Evolutionary conservation across 1,140 invertebrate species (phyloP), one percentile per base, ranked within the genome.

Genomic region (Calliopsis andreniformis): DNA sequence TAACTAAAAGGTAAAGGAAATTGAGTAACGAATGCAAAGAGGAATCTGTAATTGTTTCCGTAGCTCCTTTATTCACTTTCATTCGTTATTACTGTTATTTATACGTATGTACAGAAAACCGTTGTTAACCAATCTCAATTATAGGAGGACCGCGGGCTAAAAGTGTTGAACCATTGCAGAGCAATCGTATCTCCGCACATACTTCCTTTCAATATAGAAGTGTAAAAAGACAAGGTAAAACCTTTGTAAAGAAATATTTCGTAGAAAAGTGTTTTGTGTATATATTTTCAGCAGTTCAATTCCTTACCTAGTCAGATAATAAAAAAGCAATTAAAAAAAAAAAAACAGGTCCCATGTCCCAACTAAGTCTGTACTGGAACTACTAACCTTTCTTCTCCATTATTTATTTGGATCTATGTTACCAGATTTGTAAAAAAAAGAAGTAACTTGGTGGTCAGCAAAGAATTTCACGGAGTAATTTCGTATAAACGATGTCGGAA

Each of bases 11-110:
- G 42, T 45, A n/a, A 14, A 59, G 20, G 35, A 59, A 39, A 6
- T 16, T 59, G 32, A 20, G 14, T 10, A 35, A 10, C 18, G 6
- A 14, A 7, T n/a, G 20, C 8, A 53, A 71, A 28, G 71, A 63
- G 69, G 32, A 55, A 76, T 35, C 35, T 43, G 25, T 49, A 35
- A 47, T 86, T 59, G 81, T 87, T 90, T 90, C 86, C 86, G 89
- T 83, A 89, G 82, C 76, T 90, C 85, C 84, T 91, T 91, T 90
- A 90, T 90, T 91, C 83, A 84, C 82, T 87, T 88, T 90, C 85
- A 88, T 85, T 89, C 76, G 76, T 88, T 83, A 85, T 86, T 87
- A 86, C 73, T 83, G 87, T 78, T 89, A 85, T 84, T 84, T 83
- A 86, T 87, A 87, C 79, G 80, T 89, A 89, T 90, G 81, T 90